Evolutionary conservation across 2,888 invertebrate species (phyloP).

Genomic region (Leucophenga maculata): DNA sequence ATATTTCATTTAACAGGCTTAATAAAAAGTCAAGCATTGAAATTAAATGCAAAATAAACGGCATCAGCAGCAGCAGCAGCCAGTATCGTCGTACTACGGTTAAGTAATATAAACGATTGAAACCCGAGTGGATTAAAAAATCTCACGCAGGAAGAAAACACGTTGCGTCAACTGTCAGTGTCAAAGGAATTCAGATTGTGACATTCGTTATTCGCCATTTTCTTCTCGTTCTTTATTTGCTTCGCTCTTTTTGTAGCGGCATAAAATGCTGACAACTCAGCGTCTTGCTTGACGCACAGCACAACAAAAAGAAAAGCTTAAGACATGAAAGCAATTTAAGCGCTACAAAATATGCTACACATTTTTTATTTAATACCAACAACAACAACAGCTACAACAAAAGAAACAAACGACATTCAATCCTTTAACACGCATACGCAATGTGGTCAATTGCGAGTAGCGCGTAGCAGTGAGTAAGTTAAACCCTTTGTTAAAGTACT

Average conservation of each 20-base stretch:
- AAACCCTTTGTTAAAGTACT: background rate
- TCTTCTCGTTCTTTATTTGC: background rate
- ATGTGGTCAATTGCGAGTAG: background rate
- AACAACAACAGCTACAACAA: no score
- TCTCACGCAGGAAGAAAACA: background rate
- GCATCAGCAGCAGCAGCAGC: background rate
- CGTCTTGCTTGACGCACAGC: no score
- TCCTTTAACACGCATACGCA: background rate
- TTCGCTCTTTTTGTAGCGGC: constrained; percentile 2
- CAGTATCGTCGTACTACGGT: no score
- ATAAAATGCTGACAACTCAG: background rate
- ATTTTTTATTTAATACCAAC: background rate
- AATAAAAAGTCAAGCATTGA: background rate
- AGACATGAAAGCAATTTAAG: constrained; percentile 3
- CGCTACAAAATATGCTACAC: background rate
- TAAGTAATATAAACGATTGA: no score
- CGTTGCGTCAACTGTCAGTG: constrained; percentile 25
- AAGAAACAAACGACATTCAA: no score
- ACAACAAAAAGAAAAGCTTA: background rate
- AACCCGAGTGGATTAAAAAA: constrained; percentile 15
- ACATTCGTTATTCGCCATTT: background rate
- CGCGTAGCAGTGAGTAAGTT: no score
- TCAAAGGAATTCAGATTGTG: constrained; percentile 19
- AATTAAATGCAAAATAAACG: background rate
- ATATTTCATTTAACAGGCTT: background rate